Evolutionary conservation across 1,140 invertebrate genomes (phyloP).

Genomic region (Procambarus virginalis): DNA sequence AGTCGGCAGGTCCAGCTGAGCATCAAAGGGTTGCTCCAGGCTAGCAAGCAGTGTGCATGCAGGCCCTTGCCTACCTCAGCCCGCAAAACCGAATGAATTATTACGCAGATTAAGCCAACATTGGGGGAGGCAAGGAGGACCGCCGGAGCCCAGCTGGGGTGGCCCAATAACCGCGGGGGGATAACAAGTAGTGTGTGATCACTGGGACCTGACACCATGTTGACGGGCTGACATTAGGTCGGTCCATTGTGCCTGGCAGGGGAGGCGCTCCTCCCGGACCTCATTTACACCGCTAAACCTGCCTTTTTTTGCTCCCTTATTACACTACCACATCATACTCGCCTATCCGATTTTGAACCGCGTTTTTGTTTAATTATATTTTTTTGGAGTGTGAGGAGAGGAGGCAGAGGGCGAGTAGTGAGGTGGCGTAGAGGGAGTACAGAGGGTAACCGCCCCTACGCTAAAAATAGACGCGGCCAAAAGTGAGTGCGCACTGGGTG

Average conservation of each 20-base stretch:
- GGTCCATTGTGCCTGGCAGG: not conserved
- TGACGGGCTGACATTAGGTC: not conserved
- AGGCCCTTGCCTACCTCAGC: too few species aligned
- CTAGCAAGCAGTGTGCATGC: too few species aligned
- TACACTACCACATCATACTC: too few species aligned
- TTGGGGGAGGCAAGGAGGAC: too few species aligned
- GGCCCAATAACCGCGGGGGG: too few species aligned
- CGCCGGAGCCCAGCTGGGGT: too few species aligned
- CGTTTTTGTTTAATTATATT: not conserved
- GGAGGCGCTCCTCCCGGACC: not conserved
- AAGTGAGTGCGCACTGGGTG: not conserved
- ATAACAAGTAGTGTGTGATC: not conserved
- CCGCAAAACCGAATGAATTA: too few species aligned
- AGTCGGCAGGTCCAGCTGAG: too few species aligned
- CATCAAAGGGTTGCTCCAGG: too few species aligned
- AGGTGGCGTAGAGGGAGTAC: slow-evolving; percentile 12
- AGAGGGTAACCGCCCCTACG: slow-evolving; percentile 12
- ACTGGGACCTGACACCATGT: not conserved
- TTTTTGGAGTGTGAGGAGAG: not conserved
- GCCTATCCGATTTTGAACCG: too few species aligned
- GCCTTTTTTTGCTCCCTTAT: not conserved
- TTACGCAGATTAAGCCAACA: too few species aligned
- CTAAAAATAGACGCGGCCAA: slow-evolving; percentile 6
- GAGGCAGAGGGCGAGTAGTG: not conserved
- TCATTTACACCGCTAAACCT: not conserved